Evolutionary conservation across 2,113 vertebrate genomes (phyloP).

Genomic region (Ctenodactylus gundi): DNA sequence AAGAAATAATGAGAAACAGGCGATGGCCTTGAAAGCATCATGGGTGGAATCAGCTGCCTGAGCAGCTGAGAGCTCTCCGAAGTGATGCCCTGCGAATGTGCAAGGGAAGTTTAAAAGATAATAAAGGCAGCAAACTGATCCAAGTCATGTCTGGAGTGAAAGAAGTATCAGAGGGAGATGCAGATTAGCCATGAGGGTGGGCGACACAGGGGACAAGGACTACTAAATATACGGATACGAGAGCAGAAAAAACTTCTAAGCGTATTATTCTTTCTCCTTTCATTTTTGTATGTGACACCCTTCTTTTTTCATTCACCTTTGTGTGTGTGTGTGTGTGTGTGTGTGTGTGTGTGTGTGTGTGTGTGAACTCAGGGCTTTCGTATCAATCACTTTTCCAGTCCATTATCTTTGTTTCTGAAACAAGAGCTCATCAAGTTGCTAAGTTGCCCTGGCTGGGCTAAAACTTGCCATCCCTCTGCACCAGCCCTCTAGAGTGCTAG

Average conservation of each 20-base stretch:
- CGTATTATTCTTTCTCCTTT: no score
- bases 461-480: no score
- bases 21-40: conserved; percentile 54
- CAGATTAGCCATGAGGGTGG: not conserved
- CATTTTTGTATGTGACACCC: no score
- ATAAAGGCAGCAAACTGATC: conserved; percentile 40
- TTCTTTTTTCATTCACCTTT: no score
- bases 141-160: conserved; percentile 42
- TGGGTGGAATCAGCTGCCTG: conserved; percentile 38
- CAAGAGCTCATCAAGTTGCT: no score
- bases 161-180: not conserved
- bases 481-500: no score
- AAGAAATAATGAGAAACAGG: conserved; percentile 74
- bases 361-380: no score
- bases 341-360: no score
- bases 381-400: no score
- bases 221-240: not conserved
- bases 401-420: no score
- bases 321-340: no score
- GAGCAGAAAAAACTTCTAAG: not conserved
- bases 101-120: conserved; percentile 60
- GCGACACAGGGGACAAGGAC: not conserved
- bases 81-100: conserved; percentile 59
- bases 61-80: conserved; percentile 61
- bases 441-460: no score